A percentile compares a stretch with the other conserved stretches of the same genome.
Conservation (phyloP, 2,797 vertebrate genomes). For the Protosalanx chinensis region DNA sequence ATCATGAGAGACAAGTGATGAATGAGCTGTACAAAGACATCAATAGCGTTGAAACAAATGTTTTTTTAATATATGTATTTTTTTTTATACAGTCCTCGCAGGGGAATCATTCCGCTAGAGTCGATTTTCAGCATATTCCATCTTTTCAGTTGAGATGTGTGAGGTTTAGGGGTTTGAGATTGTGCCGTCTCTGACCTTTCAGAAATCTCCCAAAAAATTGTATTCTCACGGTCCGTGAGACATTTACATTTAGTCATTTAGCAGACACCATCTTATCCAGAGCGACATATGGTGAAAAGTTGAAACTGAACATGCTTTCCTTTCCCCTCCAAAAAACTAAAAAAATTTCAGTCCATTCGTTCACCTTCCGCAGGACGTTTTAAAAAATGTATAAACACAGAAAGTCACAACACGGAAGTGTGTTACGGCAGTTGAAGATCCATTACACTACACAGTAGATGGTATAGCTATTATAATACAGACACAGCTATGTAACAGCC, state of each 20-base stretch:
- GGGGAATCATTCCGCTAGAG: background rate
- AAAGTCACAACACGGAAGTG: constrained; percentile 63
- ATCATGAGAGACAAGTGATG: background rate
- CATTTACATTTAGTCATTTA: too few relatives aligned
- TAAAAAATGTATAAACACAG: constrained; percentile 63
- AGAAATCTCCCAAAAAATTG: background rate
- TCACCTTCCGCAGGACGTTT: constrained; percentile 47
- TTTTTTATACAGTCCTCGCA: background rate
- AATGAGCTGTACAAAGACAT: background rate
- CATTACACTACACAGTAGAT: constrained; percentile 46
- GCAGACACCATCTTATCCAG: too few relatives aligned
- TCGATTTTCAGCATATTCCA: background rate
- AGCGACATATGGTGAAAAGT: constrained; percentile 50
- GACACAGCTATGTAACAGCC: constrained; percentile 13
- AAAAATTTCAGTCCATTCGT: constrained; percentile 16
- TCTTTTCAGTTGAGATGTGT: background rate
- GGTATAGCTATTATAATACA: constrained; percentile 51
- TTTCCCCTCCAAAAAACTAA: constrained; percentile 18
- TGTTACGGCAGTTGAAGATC: constrained; percentile 43
- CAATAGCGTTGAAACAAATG: background rate
- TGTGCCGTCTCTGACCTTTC: background rate
- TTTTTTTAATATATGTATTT: background rate
- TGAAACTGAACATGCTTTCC: constrained; percentile 44
- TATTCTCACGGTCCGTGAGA: constrained; percentile 34
- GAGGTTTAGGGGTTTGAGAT: background rate